A percentile compares a stretch with the other conserved stretches of the same genome.
Conservation (phyloP, 2,113 vertebrate genomes). For the Dasyprocta punctata region DNA sequence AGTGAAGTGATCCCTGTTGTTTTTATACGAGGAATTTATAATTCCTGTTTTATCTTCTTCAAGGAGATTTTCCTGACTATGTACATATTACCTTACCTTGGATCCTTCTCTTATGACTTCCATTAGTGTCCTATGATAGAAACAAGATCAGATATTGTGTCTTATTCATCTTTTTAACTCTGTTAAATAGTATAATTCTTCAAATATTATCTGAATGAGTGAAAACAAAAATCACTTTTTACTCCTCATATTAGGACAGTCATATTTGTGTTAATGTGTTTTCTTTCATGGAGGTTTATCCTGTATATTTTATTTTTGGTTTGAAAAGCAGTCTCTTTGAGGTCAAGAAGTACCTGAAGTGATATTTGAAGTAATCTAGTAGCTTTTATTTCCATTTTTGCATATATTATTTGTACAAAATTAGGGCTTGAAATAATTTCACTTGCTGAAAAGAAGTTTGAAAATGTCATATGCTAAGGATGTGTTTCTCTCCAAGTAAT, state of each 20-base stretch:
- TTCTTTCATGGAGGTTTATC: background rate
- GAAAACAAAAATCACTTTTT: background rate
- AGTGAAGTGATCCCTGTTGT: no score
- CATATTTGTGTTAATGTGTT: background rate
- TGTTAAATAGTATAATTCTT: background rate
- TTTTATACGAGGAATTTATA: background rate
- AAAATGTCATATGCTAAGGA: background rate
- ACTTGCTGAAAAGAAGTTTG: background rate
- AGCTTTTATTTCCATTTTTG: background rate
- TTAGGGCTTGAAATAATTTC: background rate
- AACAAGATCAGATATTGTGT: background rate
- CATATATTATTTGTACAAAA: background rate
- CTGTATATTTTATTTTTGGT: background rate
- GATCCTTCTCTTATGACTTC: background rate
- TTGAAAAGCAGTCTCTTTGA: background rate
- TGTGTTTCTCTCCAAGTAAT: background rate
- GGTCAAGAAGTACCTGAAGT: background rate
- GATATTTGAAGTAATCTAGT: background rate
- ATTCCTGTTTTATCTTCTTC: background rate
- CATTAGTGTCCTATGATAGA: background rate
- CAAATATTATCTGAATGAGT: background rate
- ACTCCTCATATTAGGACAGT: background rate
- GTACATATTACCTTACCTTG: background rate
- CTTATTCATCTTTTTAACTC: background rate
- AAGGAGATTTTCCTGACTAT: background rate